phyloP scores from a whole-genome alignment of 2,797 vertebrate species.

The Carduelis carduelis region DNA sequence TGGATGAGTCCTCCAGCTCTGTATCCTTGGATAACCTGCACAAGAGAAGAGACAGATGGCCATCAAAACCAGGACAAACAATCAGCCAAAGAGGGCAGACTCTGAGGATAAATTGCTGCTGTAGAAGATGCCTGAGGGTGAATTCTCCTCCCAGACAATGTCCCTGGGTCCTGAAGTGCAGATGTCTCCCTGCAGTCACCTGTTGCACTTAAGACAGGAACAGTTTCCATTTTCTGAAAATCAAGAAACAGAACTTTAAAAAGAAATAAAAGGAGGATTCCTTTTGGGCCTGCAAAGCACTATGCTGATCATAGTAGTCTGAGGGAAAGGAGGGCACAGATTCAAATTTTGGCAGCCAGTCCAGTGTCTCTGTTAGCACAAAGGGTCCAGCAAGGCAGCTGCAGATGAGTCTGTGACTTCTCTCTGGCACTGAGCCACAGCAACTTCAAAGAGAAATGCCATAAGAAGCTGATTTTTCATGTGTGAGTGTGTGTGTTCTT shows the following conservation, averaged over 20 bases:
- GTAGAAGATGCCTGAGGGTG: neutral
- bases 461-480: constrained; percentile 61
- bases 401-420: constrained; percentile 29
- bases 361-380: constrained; percentile 5
- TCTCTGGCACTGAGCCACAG: constrained; percentile 42
- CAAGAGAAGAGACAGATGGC: neutral
- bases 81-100: neutral
- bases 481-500: constrained; percentile 45
- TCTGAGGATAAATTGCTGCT: neutral
- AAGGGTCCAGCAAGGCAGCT: neutral
- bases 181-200: neutral
- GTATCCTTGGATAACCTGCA: neutral
- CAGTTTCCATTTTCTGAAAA: neutral
- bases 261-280: no score
- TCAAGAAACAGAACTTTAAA: neutral
- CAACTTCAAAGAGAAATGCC: constrained; percentile 60
- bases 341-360: neutral
- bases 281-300: neutral
- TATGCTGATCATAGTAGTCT: fast-evolving
- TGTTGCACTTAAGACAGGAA: neutral
- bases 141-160: neutral
- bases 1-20: neutral
- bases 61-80: neutral
- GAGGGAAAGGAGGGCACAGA: neutral
- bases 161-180: neutral